A percentile compares a stretch with the other conserved stretches of the same genome.
Conservation (phyloP, 1,140 invertebrate species). For the Diploscapter pachys region DNA sequence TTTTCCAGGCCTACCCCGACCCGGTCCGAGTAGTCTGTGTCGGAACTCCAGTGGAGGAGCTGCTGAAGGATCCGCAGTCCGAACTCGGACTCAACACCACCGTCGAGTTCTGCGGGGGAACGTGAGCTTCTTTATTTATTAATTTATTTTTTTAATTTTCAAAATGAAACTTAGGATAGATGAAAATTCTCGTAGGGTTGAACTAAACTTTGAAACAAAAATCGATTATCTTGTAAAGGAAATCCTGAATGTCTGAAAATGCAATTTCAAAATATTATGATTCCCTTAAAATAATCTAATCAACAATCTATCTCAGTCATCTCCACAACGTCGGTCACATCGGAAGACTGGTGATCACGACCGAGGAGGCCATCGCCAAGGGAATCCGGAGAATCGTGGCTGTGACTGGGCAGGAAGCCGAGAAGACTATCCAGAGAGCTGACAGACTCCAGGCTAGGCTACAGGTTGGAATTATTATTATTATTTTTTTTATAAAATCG, state of each 20-base stretch:
- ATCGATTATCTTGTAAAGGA: too few relatives aligned
- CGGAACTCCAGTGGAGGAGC: constrained; percentile 82
- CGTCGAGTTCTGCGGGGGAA: constrained; percentile 99
- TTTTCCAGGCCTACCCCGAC: constrained; percentile 81
- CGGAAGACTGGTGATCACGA: constrained; percentile 88
- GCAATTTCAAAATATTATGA: constrained; percentile 30
- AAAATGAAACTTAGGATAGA: not conserved
- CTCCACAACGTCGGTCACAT: constrained; percentile 82
- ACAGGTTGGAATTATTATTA: not conserved
- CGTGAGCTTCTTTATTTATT: constrained; percentile 66
- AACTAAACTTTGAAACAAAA: too few relatives aligned
- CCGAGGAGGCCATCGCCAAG: constrained; percentile 98
- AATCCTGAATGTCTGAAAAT: not conserved
- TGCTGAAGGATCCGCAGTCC: constrained; percentile 79
- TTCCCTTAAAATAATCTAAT: not conserved
- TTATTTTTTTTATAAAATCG: not conserved
- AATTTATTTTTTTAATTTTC: constrained; percentile 2
- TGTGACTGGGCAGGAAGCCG: constrained; percentile 72
- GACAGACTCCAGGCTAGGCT: constrained; percentile 45
- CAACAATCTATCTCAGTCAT: constrained; percentile 67
- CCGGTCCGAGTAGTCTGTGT: constrained; percentile 93
- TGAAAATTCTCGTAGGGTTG: too few relatives aligned
- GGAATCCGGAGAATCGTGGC: constrained; percentile 95
- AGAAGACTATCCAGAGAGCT: constrained; percentile 47
- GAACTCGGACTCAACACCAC: constrained; percentile 77